phyloP scores from a whole-genome alignment of 2,797 vertebrate species.

The Fistularia tabacaria region DNA sequence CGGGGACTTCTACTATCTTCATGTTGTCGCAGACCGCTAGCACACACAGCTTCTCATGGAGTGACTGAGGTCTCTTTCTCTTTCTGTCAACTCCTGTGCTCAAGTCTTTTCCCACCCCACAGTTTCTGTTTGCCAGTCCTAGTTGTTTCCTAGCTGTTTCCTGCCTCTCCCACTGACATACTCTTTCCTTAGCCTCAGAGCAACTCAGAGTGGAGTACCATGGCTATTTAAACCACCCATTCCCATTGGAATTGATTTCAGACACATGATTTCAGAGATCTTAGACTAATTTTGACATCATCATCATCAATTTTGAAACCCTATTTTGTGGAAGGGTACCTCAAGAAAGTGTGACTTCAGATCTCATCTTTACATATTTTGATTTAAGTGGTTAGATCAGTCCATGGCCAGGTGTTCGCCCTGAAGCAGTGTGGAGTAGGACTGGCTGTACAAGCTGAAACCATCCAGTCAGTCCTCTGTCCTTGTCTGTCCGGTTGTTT shows the following conservation, averaged over 20 bases:
- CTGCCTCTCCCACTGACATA: conserved; percentile 54
- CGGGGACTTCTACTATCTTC: conserved; percentile 99
- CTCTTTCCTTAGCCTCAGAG: conserved; percentile 21
- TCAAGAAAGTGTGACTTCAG: not conserved
- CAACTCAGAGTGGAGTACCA: conserved; percentile 5
- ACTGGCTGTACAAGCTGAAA: conserved; percentile 38
- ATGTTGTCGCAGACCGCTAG: conserved; percentile 99
- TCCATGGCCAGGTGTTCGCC: conserved; percentile 1
- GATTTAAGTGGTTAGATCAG: conserved; percentile 15
- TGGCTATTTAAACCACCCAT: too few species aligned
- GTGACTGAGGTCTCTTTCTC: conserved; percentile 94
- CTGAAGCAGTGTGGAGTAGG: conserved; percentile 47
- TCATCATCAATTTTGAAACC: conserved; percentile 20
- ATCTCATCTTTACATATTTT: conserved; percentile 16
- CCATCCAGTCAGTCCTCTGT: conserved; percentile 38
- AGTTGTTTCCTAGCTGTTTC: conserved; percentile 54
- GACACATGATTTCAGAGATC: not conserved
- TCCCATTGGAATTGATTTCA: too few species aligned
- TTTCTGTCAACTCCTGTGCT: conserved; percentile 42
- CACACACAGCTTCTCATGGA: conserved; percentile 99
- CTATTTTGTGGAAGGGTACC: too few species aligned
- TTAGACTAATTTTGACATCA: conserved; percentile 3
- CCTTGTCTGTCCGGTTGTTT: conserved; percentile 38
- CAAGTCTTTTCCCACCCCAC: conserved; percentile 11
- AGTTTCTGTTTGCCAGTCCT: conserved; percentile 42